Evolutionary conservation across 1,140 invertebrate species (phyloP).

Genomic region (Heterodera carotae): DNA sequence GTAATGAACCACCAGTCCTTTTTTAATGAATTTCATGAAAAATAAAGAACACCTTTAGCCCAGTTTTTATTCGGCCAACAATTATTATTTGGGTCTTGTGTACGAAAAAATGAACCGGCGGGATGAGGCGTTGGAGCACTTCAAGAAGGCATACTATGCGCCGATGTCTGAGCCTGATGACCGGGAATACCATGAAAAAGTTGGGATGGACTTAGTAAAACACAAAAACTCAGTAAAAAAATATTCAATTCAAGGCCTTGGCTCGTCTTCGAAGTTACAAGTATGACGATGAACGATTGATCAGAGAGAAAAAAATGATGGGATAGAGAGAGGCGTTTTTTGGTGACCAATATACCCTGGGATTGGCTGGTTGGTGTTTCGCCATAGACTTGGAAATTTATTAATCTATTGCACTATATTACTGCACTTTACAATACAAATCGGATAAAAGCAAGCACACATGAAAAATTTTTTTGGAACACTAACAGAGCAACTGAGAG

Average conservation of each 20-base stretch:
- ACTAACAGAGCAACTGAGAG: no score
- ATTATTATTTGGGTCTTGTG: conserved; percentile 57
- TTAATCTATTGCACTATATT: no score
- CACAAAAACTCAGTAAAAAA: background rate
- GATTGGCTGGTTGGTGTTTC: no score
- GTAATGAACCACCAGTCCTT: no score
- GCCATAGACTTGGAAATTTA: no score
- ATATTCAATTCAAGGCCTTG: background rate
- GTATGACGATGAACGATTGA: conserved; percentile 1
- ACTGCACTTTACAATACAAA: no score
- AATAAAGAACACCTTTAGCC: conserved; percentile 46
- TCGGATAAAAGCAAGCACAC: no score
- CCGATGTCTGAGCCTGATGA: conserved; percentile 61
- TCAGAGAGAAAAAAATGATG: background rate
- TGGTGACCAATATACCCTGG: no score
- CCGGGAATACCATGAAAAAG: conserved; percentile 51
- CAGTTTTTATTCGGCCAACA: conserved; percentile 59
- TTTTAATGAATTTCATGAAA: no score
- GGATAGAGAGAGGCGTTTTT: background rate
- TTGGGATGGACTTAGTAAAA: conserved; percentile 3
- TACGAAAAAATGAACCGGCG: conserved; percentile 51
- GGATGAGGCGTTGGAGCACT: conserved; percentile 52
- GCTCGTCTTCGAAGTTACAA: background rate
- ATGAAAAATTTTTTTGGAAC: no score
- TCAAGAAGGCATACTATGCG: conserved; percentile 54